Evolutionary conservation across 1,140 invertebrate genomes (phyloP), one percentile per base, ranked within the genome.

Genomic region (Catajapyx aquilonaris): DNA sequence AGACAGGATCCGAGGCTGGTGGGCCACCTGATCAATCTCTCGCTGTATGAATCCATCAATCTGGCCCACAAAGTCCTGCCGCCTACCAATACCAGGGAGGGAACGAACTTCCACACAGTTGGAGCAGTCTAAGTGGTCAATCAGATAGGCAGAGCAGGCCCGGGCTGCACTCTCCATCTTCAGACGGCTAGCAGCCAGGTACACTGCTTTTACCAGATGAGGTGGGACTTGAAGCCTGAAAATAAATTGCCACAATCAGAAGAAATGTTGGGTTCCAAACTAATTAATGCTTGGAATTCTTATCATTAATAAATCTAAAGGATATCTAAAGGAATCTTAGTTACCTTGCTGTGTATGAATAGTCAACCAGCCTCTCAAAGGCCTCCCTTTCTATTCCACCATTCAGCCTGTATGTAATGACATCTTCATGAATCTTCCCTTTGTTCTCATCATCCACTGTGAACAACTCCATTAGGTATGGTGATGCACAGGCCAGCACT

Each of bases 391-490:
- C 69, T 44, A 75, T 66, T 20, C 68, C 68, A n/a, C 66, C 70
- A 48, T 68, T 71, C 39, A 81, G 51, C 49, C 75, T 72, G 51
- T 71, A 76, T 13, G 65, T 66, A 21, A 67, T 51, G 18, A 62
- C 49, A 44, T 62, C 61, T 38, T 60, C 55, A 41, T 36, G 43
- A n/a, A 23, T 41, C 39, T 17, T 42, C 30, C 46, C 43, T 31
- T 52, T 59, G 13, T 41, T 45, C 41, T 61, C 56, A 39, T 60
- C 57, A 47, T 76, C 68, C 11, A 61, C 61, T 11, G 64, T 65
- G 53, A 85, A 81, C 46, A 81, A 56, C 48, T 84, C 75, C 45
- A 83, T 72, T 13, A 87, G 59, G 55, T 77, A 76, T 2, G 75
- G 72, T 39, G 75, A 79, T 18, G 70, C 71, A 41, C 74, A 70